phyloP scores from a whole-genome alignment of 2,797 vertebrate genomes.

The Crax fasciolata region DNA sequence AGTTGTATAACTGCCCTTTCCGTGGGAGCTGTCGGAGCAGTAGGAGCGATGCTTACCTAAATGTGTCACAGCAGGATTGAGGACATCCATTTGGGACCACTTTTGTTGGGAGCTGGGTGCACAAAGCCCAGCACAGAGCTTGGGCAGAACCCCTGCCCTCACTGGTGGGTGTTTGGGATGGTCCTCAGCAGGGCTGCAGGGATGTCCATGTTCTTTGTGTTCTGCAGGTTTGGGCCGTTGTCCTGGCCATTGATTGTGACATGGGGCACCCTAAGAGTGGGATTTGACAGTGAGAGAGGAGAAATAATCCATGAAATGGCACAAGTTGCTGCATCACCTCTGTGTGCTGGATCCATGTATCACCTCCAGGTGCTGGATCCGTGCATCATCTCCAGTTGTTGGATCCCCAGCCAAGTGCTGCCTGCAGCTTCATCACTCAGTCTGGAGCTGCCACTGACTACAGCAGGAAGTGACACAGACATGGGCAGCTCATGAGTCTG shows the following conservation, averaged over 20 bases:
- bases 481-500: background rate
- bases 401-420: background rate
- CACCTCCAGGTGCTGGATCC: no score
- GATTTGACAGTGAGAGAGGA: background rate
- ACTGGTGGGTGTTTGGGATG: background rate
- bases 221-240: background rate
- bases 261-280: background rate
- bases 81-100: background rate
- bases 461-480: background rate
- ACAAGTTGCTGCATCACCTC: background rate
- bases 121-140: background rate
- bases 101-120: background rate
- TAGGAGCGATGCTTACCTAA: background rate
- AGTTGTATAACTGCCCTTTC: conserved; percentile 47
- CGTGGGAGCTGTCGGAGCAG: conserved; percentile 35
- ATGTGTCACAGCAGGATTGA: conserved; percentile 11
- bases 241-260: accelerated
- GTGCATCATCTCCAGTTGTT: background rate
- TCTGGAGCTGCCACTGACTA: background rate
- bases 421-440: accelerated
- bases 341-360: no score
- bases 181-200: background rate
- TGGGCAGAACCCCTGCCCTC: accelerated
- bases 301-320: background rate
- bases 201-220: background rate